phyloP scores from a whole-genome alignment of 2,888 invertebrate genomes.

The Polyploca ridens region DNA sequence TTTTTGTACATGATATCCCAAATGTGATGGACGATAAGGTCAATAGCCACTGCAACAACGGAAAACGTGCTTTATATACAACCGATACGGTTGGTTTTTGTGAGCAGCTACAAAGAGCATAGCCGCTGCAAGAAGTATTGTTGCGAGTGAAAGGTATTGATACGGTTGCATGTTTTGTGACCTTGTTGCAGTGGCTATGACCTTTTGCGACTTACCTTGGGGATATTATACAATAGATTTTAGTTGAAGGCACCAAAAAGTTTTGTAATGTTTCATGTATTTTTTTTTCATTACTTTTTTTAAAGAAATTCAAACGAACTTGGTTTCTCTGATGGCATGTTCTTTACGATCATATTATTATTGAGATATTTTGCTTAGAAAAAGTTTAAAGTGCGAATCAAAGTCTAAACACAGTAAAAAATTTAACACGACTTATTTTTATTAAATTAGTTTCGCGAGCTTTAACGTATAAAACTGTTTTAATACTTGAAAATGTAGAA shows the following conservation, averaged over 20 bases:
- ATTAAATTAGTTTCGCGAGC: too few relatives aligned
- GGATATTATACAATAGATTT: slow-evolving; percentile 2
- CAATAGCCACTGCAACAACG: slow-evolving; percentile 98
- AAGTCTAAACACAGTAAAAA: too few relatives aligned
- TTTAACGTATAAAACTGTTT: neutral
- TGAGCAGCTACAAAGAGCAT: slow-evolving; percentile 81
- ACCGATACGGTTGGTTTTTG: slow-evolving; percentile 30
- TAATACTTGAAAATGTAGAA: slow-evolving; percentile 15
- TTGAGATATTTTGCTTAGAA: too few relatives aligned
- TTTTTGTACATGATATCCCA: slow-evolving; percentile 94
- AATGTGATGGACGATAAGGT: slow-evolving; percentile 99
- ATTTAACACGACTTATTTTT: too few relatives aligned
- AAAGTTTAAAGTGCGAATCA: too few relatives aligned
- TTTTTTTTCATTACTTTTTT: too few relatives aligned
- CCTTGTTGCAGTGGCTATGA: slow-evolving; percentile 83
- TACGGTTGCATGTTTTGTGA: slow-evolving; percentile 25
- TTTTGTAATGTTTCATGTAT: neutral
- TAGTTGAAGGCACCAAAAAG: neutral
- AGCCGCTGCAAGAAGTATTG: slow-evolving; percentile 79
- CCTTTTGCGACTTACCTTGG: slow-evolving; percentile 65
- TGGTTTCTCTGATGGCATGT: too few relatives aligned
- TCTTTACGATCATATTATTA: too few relatives aligned
- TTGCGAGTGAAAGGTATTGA: slow-evolving; percentile 22
- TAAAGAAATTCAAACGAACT: too few relatives aligned
- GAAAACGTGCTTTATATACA: slow-evolving; percentile 69